Evolutionary conservation across 2,113 vertebrate species (phyloP).

Genomic region (Rostratula benghalensis): DNA sequence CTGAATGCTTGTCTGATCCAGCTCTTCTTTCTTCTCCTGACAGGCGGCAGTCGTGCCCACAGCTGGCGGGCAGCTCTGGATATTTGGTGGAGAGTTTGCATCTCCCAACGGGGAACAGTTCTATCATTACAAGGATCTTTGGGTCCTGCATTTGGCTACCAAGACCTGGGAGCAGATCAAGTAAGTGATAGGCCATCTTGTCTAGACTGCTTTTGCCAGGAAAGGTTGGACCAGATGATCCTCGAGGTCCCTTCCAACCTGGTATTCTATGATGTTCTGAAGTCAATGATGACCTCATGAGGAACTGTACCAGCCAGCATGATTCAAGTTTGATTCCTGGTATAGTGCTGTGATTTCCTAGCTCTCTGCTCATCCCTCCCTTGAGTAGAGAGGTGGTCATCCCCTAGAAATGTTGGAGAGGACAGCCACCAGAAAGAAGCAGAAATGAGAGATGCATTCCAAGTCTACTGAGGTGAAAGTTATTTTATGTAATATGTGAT

Average conservation of each 20-base stretch:
- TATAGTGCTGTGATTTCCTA: neutral
- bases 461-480: neutral
- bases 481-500: neutral
- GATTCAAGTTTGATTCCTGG: neutral
- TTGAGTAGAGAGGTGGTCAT: neutral
- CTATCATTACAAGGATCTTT: slow-evolving; percentile 98
- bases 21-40: neutral
- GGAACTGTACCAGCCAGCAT: neutral
- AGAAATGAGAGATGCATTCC: neutral
- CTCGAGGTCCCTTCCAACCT: neutral
- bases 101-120: slow-evolving; percentile 94
- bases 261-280: neutral
- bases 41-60: slow-evolving; percentile 90
- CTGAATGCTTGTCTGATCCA: neutral
- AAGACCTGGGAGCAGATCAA: slow-evolving; percentile 95
- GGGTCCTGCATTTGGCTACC: slow-evolving; percentile 92
- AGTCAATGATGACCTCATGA: neutral
- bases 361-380: neutral
- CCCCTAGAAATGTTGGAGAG: neutral
- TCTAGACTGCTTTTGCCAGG: neutral
- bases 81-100: slow-evolving; percentile 97
- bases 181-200: slow-evolving; percentile 69
- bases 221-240: neutral
- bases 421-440: neutral
- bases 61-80: slow-evolving; percentile 91